Conservation (phyloP, 2,797 vertebrate species). For the Vireo griseus region DNA sequence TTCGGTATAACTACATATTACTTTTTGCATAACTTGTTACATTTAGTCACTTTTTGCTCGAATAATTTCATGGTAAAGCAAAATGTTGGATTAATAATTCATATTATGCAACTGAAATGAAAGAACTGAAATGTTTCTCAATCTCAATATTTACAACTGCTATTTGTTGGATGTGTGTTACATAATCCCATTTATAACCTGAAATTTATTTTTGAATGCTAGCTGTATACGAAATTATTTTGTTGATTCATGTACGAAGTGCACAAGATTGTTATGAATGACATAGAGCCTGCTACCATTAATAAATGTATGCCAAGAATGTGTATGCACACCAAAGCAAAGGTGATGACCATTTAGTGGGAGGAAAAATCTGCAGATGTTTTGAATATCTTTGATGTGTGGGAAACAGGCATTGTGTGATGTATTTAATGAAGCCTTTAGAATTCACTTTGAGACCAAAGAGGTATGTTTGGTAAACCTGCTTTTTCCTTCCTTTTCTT, state of each 20-base stretch:
- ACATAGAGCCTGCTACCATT: neutral
- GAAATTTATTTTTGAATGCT: neutral
- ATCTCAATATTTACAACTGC: neutral
- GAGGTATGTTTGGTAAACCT: conserved; percentile 2
- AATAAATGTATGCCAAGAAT: neutral
- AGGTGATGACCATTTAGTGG: neutral
- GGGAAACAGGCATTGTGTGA: neutral
- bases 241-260: neutral
- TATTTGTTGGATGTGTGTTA: neutral
- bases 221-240: neutral
- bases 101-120: neutral
- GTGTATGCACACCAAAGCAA: neutral
- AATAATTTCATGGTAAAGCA: neutral
- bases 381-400: neutral
- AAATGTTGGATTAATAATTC: neutral
- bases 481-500: conserved; percentile 5
- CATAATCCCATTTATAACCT: neutral
- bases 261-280: neutral
- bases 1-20: neutral
- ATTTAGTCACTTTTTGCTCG: neutral
- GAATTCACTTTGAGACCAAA: neutral
- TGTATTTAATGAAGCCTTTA: neutral
- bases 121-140: neutral
- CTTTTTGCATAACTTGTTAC: neutral
- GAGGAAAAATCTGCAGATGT: neutral